These are phyloP conservation scores for Echinarachnius parma DNA, from an alignment of 53 echinoderm and acorn worm genomes.

Conservation along the genomic window DNA sequence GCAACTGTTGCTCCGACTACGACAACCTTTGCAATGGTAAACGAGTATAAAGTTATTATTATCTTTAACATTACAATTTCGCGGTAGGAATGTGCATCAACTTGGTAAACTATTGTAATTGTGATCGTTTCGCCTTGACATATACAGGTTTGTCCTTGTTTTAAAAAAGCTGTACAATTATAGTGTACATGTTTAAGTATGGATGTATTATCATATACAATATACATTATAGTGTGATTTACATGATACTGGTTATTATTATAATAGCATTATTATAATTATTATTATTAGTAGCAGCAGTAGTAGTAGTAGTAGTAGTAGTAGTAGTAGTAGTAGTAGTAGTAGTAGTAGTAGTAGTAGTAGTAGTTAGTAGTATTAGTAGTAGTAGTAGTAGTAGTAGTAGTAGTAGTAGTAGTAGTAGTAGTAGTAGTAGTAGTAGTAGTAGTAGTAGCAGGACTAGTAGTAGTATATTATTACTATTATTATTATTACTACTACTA, in stretches of 20 bases:
- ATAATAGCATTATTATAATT: background rate
- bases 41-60: no score
- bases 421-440: conserved; percentile 22
- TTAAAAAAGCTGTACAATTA: no score
- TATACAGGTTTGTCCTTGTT: no score
- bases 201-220: no score
- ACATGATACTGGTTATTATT: no score
- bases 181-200: no score
- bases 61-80: no score
- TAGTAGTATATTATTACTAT: conserved; percentile 1
- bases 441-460: conserved; percentile 8
- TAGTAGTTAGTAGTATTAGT: background rate
- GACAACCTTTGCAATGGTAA: background rate
- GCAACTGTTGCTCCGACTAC: conserved; percentile 44
- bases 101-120: no score
- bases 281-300: background rate
- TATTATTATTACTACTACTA: background rate
- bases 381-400: conserved; percentile 27
- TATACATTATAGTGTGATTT: no score
- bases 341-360: conserved; percentile 18
- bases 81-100: no score
- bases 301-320: conserved; percentile 1
- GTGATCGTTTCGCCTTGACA: no score
- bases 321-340: conserved; percentile 5
- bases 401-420: conserved; percentile 19